Evolutionary conservation across 30 jellyfish, hydroid and myxozoan genomes (phyloP), one percentile per base, ranked within the genome.

Genomic region (Aurelia sp.): DNA sequence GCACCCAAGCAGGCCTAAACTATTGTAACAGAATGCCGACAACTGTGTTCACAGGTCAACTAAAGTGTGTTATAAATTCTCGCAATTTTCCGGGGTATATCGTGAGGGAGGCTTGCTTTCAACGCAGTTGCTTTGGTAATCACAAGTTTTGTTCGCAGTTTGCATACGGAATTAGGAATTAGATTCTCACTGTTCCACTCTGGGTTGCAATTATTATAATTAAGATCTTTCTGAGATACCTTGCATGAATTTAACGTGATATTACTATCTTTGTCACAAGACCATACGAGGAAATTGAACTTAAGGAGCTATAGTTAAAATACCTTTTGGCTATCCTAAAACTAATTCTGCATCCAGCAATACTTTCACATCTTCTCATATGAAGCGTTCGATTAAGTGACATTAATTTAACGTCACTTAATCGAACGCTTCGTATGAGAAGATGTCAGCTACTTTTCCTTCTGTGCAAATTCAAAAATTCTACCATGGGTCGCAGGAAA

Each of bases 91-190:
- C 89, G 65, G 89, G 79, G 89, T 63, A 63, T 63, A 78, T 78
- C 89, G 89, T 62, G 89, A 33, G 79, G 13, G 79, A 40, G 89
- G 89, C 40, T 78, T 33, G 40, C 89, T 78, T 78, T 78, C 20
- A 37, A 37, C 89, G 67, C 89, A 13, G 89, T 78, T 41, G 40
- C 55, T 61, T 15, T 62, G 9, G 71, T 64, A 62, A 78, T 70
- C 85, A 72, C 71, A 78, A 57, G 44, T 70, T 58, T 35, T 13
- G 50, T 13, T 59, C 91, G 27, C 91, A 55, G 91, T 65, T 82
- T 69, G 91, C 40, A 48, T 82, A 30, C 91, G 91, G 91, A 82
- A 52, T 74, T 82, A 19, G 91, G 91, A 82, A 82, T 82, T 82
- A 70, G 21, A 11, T 37, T 23, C 41, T 82, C 60, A 57, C 91